Conservation (phyloP, 2,888 invertebrate species). For the Hyposoter dolosus region DNA sequence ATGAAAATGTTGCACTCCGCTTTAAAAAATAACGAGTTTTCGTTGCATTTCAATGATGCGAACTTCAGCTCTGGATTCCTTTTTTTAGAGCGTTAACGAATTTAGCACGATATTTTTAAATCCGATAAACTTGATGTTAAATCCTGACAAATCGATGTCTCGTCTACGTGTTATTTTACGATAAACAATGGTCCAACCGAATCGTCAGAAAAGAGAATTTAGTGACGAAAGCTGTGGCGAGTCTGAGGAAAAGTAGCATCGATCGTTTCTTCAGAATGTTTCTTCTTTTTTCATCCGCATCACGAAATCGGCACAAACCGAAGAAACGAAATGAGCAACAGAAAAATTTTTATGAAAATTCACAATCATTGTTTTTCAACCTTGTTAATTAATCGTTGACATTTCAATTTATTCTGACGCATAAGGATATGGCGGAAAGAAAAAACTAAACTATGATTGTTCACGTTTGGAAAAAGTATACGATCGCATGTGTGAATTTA, state of each 20-base stretch:
- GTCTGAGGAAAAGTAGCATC: neutral
- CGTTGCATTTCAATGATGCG: too few species aligned
- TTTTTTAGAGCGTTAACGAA: constrained; percentile 49
- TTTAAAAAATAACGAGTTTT: too few species aligned
- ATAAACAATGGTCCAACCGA: constrained; percentile 56
- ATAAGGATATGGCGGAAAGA: neutral
- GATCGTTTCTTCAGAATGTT: neutral
- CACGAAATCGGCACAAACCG: neutral
- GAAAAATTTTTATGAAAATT: constrained; percentile 6
- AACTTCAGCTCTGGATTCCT: neutral
- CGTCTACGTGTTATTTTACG: constrained; percentile 51
- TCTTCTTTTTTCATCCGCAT: neutral
- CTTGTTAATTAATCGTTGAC: too few species aligned
- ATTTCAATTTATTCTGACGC: neutral
- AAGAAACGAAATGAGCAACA: constrained; percentile 7
- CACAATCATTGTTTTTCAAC: constrained; percentile 7
- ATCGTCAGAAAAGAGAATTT: constrained; percentile 31
- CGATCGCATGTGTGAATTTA: constrained; percentile 50
- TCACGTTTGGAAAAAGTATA: constrained; percentile 52
- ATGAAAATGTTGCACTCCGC: too few species aligned
- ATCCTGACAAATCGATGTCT: constrained; percentile 19
- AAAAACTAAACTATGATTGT: constrained; percentile 40
- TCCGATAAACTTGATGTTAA: constrained; percentile 44
- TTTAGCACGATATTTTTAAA: constrained; percentile 49
- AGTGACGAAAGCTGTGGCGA: neutral